These are phyloP conservation scores for Nothura maculosa DNA, from an alignment of 2,797 vertebrate genomes.

Conservation along the genomic window DNA sequence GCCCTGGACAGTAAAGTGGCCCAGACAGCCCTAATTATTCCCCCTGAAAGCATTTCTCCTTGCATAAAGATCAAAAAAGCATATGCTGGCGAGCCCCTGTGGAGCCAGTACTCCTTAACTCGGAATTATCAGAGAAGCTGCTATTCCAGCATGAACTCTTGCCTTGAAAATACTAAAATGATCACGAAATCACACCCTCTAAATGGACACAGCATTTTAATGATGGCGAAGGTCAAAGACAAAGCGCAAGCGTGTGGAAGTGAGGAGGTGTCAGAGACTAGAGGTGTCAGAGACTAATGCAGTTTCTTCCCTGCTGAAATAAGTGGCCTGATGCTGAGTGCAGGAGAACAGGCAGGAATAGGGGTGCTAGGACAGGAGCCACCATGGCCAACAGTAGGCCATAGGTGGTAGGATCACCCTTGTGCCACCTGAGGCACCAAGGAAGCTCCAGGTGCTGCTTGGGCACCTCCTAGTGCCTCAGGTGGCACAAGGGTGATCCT, in stretches of 20 bases:
- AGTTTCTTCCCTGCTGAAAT: background rate
- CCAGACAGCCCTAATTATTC: background rate
- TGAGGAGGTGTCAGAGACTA: slow-evolving; percentile 39
- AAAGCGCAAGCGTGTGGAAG: slow-evolving; percentile 11
- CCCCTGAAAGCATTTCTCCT: background rate
- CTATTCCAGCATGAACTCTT: slow-evolving; percentile 23
- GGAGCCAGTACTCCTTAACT: slow-evolving; percentile 24
- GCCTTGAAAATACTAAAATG: slow-evolving; percentile 26
- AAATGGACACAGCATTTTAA: slow-evolving; percentile 22
- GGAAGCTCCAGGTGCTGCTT: background rate
- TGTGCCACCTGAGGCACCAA: too few relatives aligned
- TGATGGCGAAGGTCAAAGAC: slow-evolving; percentile 11
- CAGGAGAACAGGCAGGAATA: background rate
- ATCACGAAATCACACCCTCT: slow-evolving; percentile 41
- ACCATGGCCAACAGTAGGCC: background rate
- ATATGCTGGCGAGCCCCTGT: slow-evolving; percentile 6
- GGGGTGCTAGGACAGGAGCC: background rate
- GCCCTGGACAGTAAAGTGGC: background rate
- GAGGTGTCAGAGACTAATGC: slow-evolving; percentile 41
- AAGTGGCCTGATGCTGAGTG: background rate
- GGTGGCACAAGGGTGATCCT: background rate
- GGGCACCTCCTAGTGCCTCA: background rate
- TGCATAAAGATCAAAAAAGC: background rate
- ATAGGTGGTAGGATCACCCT: too few relatives aligned
- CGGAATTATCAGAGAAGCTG: slow-evolving; percentile 40